Base-by-base conservation (phyloP, 2,113 vertebrate genomes). In the Carassius carassius region DNA sequence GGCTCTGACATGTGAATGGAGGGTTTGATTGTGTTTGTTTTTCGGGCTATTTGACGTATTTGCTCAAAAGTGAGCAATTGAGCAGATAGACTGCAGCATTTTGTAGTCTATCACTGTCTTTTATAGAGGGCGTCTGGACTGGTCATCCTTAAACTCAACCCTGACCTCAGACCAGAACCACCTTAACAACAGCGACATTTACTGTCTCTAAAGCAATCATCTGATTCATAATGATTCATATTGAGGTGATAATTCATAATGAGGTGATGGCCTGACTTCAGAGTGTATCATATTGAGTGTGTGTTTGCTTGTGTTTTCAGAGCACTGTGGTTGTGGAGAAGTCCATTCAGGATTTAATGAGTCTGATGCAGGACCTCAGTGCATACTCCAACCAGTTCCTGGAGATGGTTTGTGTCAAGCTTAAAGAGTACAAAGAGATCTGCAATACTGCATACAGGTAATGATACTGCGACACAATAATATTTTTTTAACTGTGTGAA, bases 341-440 rank as follows among this genome's bases (percentile, higher is more conserved):
- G 93, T 99, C 97, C 0, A 96, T 99, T 51, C 98, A 99, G 90
- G 98, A 99, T 92, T 94, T 99, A 75, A 96, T 98, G 96, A 96
- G 94, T 90, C 94, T 99, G 73, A 99, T 99, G 98, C 96, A 96
- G 0, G 97, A 99, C 91, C 84, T 99, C 91, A 99, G 98, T 1
- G 96, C 98, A 0, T 99, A 99, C 88, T 99, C 97, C 0, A 98
- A 99, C 89, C 98, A 99, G 93, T 99, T 99, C 93, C 96, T 99
- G 56, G 94, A 96, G 94, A 99, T 99, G 98, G 96, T 99, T 62
- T 99, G 97, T 0, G 97, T 97, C 93, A 99, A 99, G 75, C 97
- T 99, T 1, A 98, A 99, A 87, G 98, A 99, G 74, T 99, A 99
- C 93, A 98, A 97, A 92, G 97, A 98, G 82, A 98, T 97, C 88